A percentile compares a stretch with the other conserved stretches of the same genome.
phyloP scores from a whole-genome alignment of 2,888 invertebrate genomes.

The Himalopsyche japonica region DNA sequence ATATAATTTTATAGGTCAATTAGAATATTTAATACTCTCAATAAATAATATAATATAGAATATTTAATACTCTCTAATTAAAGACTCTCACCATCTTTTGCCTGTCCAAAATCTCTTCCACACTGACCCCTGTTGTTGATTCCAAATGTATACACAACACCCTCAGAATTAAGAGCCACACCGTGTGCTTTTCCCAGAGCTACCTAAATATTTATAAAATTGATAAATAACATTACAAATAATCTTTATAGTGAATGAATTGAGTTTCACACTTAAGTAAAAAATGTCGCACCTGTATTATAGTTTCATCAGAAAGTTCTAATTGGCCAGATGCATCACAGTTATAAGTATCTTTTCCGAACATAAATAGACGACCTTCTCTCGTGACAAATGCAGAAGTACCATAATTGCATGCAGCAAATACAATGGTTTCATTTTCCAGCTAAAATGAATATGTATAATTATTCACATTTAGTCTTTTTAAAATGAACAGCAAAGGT shows the following conservation, averaged over 20 bases:
- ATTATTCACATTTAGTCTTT: background rate
- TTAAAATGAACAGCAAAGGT: background rate
- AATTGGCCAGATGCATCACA: constrained; percentile 78
- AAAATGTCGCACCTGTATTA: constrained; percentile 59
- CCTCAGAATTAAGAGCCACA: constrained; percentile 84
- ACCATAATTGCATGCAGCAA: constrained; percentile 92
- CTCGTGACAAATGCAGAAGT: constrained; percentile 91
- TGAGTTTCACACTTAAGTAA: no score
- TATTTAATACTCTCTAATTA: no score
- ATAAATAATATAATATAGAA: no score
- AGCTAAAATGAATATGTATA: constrained; percentile 45
- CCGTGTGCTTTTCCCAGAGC: constrained; percentile 95
- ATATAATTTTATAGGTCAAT: no score
- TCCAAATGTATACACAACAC: constrained; percentile 92
- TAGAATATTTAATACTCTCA: background rate
- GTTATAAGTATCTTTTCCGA: constrained; percentile 90
- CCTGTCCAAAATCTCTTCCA: constrained; percentile 73
- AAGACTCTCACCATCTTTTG: background rate
- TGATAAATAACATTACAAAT: background rate
- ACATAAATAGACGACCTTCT: constrained; percentile 89
- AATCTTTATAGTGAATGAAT: no score
- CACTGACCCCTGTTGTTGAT: constrained; percentile 98
- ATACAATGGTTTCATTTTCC: constrained; percentile 80
- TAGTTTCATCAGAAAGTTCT: constrained; percentile 72
- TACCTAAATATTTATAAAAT: constrained; percentile 62